Percentiles rank a stretch among this genome's conserved stretches.
phyloP scores from a whole-genome alignment of 2,888 invertebrate genomes.

The Pandemis corylana region DNA sequence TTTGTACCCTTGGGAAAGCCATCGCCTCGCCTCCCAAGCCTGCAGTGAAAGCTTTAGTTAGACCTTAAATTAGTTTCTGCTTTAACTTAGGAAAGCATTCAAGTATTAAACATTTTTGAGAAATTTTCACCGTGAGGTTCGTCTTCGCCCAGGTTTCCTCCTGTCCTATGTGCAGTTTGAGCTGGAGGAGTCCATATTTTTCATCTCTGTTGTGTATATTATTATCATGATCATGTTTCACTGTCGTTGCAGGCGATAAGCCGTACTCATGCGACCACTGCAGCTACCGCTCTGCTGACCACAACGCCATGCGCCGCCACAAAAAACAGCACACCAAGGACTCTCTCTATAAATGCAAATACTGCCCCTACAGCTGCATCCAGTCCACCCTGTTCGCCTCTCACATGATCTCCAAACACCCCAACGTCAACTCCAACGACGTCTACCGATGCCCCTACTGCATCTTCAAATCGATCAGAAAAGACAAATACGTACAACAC shows the following conservation, averaged over 20 bases:
- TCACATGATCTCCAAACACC: conserved; percentile 92
- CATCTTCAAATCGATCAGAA: conserved; percentile 87
- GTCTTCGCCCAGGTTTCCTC: too few species aligned
- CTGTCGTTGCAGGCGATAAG: conserved; percentile 86
- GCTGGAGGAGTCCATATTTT: too few species aligned
- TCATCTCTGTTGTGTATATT: too few species aligned
- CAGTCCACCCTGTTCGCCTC: conserved; percentile 91
- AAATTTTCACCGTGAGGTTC: too few species aligned
- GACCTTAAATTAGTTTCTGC: too few species aligned
- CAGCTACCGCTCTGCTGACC: conserved; percentile 89
- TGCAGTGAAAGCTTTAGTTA: too few species aligned
- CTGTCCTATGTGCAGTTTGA: too few species aligned
- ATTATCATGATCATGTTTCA: neutral
- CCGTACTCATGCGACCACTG: conserved; percentile 91
- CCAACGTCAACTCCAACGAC: conserved; percentile 86
- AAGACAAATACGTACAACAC: conserved; percentile 85
- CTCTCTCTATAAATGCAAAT: conserved; percentile 90
- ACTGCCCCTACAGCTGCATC: conserved; percentile 92
- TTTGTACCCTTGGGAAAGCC: too few species aligned
- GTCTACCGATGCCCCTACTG: conserved; percentile 87
- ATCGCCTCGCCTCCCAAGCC: too few species aligned
- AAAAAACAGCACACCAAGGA: conserved; percentile 90
- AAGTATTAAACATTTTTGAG: too few species aligned
- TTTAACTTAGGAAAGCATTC: too few species aligned
- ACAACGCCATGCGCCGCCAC: conserved; percentile 92